Percentiles rank a stretch among this genome's conserved stretches.
Conservation (phyloP, 2,888 invertebrate genomes). For the Pimpla rufipes region DNA sequence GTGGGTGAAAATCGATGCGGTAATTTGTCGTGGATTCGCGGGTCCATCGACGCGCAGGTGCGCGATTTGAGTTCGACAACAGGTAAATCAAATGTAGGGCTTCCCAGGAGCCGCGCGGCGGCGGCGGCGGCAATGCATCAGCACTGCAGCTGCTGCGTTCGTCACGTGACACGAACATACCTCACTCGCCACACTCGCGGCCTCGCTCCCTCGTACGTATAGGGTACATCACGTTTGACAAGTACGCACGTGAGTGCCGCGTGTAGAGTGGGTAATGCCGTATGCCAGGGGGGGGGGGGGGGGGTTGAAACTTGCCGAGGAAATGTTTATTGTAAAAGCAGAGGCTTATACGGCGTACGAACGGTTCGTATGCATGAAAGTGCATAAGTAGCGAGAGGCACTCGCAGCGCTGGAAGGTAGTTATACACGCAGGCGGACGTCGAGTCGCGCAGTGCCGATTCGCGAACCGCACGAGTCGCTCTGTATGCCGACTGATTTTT, state of each 20-base stretch:
- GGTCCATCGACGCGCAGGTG: too few species aligned
- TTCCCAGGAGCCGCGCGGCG: slow-evolving; percentile 15
- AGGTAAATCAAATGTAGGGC: slow-evolving; percentile 25
- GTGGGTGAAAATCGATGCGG: too few species aligned
- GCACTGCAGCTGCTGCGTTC: slow-evolving; percentile 27
- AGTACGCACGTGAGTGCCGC: not conserved
- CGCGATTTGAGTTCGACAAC: slow-evolving; percentile 4
- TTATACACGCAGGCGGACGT: slow-evolving; percentile 21
- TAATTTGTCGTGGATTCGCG: too few species aligned
- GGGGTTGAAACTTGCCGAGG: slow-evolving; percentile 21
- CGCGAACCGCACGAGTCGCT: slow-evolving; percentile 35
- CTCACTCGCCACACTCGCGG: not conserved
- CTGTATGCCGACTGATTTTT: not conserved
- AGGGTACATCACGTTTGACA: slow-evolving; percentile 24
- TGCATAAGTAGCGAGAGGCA: slow-evolving; percentile 30
- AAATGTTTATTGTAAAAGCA: slow-evolving; percentile 40
- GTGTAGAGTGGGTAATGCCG: slow-evolving; percentile 7
- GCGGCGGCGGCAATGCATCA: slow-evolving; percentile 22
- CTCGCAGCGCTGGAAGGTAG: slow-evolving; percentile 31
- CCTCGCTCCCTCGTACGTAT: not conserved
- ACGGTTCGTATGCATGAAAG: slow-evolving; percentile 24
- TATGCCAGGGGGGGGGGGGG: not conserved
- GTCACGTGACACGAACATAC: slow-evolving; percentile 34
- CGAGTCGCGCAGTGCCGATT: slow-evolving; percentile 15
- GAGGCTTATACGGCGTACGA: not conserved